A percentile compares a stretch with the other conserved stretches of the same genome.
phyloP scores from a whole-genome alignment of 2,888 invertebrate genomes.

The Pinctada fucata region DNA sequence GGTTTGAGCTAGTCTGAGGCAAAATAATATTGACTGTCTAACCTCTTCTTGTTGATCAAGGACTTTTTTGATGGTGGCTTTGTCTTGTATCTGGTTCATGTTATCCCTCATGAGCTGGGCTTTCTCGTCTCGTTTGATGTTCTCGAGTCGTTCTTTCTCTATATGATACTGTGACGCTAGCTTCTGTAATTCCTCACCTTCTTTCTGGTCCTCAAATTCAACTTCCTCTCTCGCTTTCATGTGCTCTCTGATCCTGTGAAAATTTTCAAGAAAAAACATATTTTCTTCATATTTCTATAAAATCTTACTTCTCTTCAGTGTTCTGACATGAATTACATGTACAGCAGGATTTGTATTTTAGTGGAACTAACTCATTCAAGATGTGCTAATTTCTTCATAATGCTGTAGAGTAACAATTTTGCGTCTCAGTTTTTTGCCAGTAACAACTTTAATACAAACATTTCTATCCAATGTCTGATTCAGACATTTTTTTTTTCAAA shows the following conservation, averaged over 20 bases:
- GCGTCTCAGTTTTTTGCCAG: too few relatives aligned
- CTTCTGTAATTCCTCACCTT: constrained; percentile 73
- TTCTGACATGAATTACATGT: too few relatives aligned
- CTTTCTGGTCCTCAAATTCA: constrained; percentile 59
- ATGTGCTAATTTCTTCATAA: too few relatives aligned
- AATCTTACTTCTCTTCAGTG: too few relatives aligned
- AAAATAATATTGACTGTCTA: background rate
- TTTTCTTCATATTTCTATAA: too few relatives aligned
- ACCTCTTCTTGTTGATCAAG: constrained; percentile 73
- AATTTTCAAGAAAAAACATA: background rate
- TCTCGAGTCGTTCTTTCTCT: constrained; percentile 71
- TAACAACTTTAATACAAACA: too few relatives aligned
- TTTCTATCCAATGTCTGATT: too few relatives aligned
- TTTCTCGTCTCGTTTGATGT: constrained; percentile 69
- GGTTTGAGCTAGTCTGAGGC: too few relatives aligned
- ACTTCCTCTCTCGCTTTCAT: constrained; percentile 52
- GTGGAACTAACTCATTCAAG: background rate
- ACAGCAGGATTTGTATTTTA: background rate
- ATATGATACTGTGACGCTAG: constrained; percentile 69
- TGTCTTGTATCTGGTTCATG: constrained; percentile 70
- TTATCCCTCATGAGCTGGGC: constrained; percentile 69
- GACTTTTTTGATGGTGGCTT: constrained; percentile 67
- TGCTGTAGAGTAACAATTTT: too few relatives aligned
- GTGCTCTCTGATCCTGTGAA: constrained; percentile 67
- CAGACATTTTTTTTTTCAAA: too few relatives aligned